A percentile compares a stretch with the other conserved stretches of the same genome.
Conservation (phyloP, 2,113 vertebrate species). For the Archilochus colubris region DNA sequence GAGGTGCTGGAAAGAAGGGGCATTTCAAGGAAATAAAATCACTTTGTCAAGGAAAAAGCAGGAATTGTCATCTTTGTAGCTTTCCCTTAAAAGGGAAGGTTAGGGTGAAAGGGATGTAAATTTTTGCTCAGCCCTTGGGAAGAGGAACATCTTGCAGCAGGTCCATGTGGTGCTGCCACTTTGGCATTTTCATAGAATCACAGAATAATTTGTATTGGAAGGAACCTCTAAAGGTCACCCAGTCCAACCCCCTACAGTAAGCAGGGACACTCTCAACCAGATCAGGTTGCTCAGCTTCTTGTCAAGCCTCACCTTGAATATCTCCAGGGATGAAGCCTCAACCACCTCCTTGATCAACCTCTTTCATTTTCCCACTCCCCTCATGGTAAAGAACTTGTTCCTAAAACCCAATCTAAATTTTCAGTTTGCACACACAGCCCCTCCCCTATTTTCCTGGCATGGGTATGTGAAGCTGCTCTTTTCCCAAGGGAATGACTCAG, state of each 20-base stretch:
- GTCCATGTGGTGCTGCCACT: neutral
- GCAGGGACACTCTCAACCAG: no score
- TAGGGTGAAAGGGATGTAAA: neutral
- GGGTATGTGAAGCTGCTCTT: neutral
- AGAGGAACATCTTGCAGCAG: neutral
- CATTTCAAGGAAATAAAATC: neutral
- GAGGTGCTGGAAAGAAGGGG: neutral
- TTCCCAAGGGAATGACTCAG: slow-evolving; percentile 11
- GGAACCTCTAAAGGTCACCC: no score
- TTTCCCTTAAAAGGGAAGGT: neutral
- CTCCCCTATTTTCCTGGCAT: neutral
- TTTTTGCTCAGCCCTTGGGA: neutral
- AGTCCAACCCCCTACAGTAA: no score
- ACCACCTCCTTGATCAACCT: no score
- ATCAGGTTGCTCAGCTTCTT: no score
- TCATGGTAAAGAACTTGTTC: no score
- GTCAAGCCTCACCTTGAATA: no score
- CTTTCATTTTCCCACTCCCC: no score
- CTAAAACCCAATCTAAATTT: no score
- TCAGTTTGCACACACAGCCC: neutral
- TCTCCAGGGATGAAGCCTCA: no score
- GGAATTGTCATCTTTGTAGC: neutral
- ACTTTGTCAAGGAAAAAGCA: neutral
- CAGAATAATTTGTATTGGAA: no score
- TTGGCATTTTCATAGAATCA: neutral